phyloP scores from a whole-genome alignment of 2,113 vertebrate genomes.

The Pygoscelis antarcticus region DNA sequence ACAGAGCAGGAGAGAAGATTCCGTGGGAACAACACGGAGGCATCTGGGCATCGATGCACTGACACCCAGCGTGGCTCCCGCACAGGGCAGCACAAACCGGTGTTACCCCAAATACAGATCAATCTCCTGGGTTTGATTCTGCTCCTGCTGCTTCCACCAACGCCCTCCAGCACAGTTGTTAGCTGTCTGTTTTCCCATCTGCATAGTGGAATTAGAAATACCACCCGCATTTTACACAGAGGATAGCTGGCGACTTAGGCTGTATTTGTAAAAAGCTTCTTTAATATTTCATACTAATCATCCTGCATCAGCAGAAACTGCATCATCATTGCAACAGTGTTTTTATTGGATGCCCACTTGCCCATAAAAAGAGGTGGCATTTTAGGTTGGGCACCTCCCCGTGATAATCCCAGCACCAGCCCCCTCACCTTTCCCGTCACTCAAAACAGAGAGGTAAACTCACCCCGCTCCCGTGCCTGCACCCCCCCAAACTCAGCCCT shows the following conservation, averaged over 20 bases:
- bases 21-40: neutral
- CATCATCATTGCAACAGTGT: accelerated
- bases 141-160: neutral
- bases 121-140: neutral
- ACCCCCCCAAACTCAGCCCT: neutral
- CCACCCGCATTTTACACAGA: neutral
- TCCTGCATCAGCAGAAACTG: neutral
- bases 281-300: neutral
- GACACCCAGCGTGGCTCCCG: neutral
- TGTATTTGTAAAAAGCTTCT: neutral
- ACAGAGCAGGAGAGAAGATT: neutral
- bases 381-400: neutral
- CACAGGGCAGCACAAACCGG: neutral
- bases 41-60: neutral
- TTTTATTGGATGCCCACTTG: neutral
- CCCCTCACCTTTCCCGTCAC: neutral
- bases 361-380: neutral
- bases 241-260: neutral
- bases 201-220: neutral
- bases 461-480: neutral
- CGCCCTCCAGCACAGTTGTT: neutral
- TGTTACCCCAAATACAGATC: neutral
- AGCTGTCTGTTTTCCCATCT: neutral
- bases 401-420: neutral
- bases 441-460: neutral